These are phyloP conservation scores for Augiades crinisus DNA, from an alignment of 2,888 invertebrate genomes.

Conservation along the genomic window DNA sequence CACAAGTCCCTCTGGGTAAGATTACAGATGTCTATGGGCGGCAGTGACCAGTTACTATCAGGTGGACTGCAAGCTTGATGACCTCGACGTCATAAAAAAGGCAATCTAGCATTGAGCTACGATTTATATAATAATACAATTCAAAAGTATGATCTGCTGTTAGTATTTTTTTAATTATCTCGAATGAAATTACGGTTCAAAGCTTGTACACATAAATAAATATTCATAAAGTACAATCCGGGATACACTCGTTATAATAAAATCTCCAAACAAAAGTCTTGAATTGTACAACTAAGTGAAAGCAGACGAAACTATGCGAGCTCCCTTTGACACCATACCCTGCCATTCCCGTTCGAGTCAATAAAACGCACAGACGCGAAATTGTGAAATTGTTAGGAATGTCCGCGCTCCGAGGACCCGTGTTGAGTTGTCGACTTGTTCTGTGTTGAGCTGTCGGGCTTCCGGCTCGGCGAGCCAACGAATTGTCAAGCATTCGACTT, in stretches of 20 bases:
- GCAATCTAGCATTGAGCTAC: no score
- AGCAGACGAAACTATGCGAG: slow-evolving; percentile 28
- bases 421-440: slow-evolving; percentile 37
- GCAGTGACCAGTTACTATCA: no score
- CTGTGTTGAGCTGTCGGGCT: slow-evolving; percentile 31
- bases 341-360: slow-evolving; percentile 37
- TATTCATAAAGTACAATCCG: no score
- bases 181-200: no score
- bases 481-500: slow-evolving; percentile 40
- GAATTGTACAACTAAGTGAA: neutral
- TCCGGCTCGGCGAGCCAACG: slow-evolving; percentile 27
- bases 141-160: no score
- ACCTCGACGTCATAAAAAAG: no score
- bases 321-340: slow-evolving; percentile 13
- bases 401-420: slow-evolving; percentile 33
- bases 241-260: slow-evolving; percentile 19
- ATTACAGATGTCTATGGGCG: no score
- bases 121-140: no score
- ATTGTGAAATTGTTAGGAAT: slow-evolving; percentile 41
- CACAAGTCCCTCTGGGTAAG: no score
- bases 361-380: slow-evolving; percentile 40
- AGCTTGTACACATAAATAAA: no score
- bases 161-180: no score
- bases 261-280: slow-evolving; percentile 3
- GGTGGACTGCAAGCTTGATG: no score